phyloP scores from a whole-genome alignment of 2,113 vertebrate genomes.

The Eira barbara region DNA sequence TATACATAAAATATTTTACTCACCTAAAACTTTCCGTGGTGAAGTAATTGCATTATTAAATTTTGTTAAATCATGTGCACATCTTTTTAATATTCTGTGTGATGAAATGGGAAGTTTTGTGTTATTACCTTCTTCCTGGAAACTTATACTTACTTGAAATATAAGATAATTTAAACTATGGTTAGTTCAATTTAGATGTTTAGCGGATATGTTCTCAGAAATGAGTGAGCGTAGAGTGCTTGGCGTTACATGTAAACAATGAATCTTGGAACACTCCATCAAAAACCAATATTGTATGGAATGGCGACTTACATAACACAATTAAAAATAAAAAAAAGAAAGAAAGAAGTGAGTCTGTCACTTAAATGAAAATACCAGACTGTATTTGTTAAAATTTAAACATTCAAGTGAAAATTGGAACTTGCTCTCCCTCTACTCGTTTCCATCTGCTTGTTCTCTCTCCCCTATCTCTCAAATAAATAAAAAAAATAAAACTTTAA shows the following conservation, averaged over 20 bases:
- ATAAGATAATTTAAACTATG: background rate
- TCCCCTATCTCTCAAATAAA: background rate
- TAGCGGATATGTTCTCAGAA: background rate
- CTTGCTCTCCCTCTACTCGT: background rate
- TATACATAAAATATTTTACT: background rate
- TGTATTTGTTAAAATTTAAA: background rate
- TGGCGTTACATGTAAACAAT: no score
- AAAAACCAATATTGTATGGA: no score
- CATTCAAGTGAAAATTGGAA: background rate
- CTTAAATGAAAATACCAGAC: background rate
- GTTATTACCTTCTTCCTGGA: background rate
- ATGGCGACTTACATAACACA: no score
- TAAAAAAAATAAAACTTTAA: background rate
- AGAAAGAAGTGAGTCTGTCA: background rate
- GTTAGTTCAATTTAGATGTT: background rate
- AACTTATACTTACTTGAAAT: background rate
- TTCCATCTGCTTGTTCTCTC: background rate
- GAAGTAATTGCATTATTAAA: background rate
- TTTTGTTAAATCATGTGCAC: background rate
- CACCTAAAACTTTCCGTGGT: background rate
- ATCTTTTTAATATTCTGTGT: background rate
- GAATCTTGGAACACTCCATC: no score
- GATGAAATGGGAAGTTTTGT: background rate
- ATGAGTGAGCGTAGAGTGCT: background rate
- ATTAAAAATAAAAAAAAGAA: no score